Percentiles rank a stretch among this genome's conserved stretches.
These are phyloP conservation scores for Sipha maydis DNA, from an alignment of 2,888 invertebrate genomes.

Conservation along the genomic window DNA sequence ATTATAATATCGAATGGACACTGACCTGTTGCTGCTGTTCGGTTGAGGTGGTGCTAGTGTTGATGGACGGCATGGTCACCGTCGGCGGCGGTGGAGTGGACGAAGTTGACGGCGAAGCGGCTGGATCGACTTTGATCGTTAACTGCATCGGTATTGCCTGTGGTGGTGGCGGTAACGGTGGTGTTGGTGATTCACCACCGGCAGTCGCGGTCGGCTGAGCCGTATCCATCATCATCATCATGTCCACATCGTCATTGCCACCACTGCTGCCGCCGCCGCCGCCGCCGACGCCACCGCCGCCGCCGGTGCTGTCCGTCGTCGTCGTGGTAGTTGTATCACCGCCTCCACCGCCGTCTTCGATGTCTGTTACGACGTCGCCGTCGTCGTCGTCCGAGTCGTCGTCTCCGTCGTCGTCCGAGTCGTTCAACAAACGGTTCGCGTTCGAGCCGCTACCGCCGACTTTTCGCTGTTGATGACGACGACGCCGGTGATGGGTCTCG, in stretches of 20 bases:
- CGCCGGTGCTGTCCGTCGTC: neutral
- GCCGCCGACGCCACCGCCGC: neutral
- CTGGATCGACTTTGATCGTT: neutral
- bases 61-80: neutral
- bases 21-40: conserved; percentile 13
- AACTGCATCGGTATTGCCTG: neutral
- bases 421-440: conserved; percentile 8
- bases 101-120: neutral
- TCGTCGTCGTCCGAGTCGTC: neutral
- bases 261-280: neutral
- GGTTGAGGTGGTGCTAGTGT: neutral
- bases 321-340: neutral
- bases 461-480: neutral
- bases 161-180: neutral
- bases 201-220: neutral
- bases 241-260: conserved; percentile 28
- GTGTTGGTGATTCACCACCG: neutral
- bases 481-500: neutral
- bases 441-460: neutral
- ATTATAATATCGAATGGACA: too few relatives aligned
- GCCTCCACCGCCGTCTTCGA: neutral
- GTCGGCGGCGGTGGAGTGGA: neutral
- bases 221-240: conserved; percentile 49
- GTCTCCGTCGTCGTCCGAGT: neutral
- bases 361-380: neutral